Evolutionary conservation across 2,113 vertebrate genomes (phyloP), one percentile per base, ranked within the genome.

Genomic region (Pseudorasbora parva): DNA sequence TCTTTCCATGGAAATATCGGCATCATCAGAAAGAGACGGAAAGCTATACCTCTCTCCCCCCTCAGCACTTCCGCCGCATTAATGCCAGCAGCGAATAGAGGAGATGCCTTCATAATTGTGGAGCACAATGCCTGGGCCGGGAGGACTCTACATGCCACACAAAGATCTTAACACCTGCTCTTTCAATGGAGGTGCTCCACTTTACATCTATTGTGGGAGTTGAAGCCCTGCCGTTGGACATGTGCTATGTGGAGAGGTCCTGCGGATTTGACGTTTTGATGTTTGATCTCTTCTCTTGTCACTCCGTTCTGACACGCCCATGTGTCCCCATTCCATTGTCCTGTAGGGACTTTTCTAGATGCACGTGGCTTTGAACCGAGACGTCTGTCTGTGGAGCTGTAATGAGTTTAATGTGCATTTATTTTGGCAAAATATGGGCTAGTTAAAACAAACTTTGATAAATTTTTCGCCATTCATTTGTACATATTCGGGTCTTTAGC

Each of bases 1-100:
- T 90, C 91, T 89, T 84, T 54, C 84, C 78, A 84, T 91, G 87
- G 89, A 92, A 90, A 81, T 88, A 89, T 93, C 88, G 82, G 88
- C 90, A 78, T 90, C 88, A 90, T 91, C 89, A 89, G 89, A 91
- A 88, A 88, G 86, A 87, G 88, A 89, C 86, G 79, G 88, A 82
- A 91, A 86, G 88, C 80, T 87, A 88, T 91, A 90, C 88, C 90
- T 90, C 78, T 54, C 77, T 91, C 82, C 87, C 74, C 27, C 54
- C 86, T 87, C 59, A 84, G 85, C 88, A 54, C 82, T 83, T 91
- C 84, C 8, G 14, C 75, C 73, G 37, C 75, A 21, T 82, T 88
- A 82, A 88, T 90, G 89, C 89, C 81, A 83, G 11, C 78, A 73
- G 23, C 45, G 14, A 85, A 33, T 25, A 49, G 30, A 76, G 75